Base-by-base conservation (phyloP, 2,888 invertebrate genomes). In the Endotricha flammealis region DNA sequence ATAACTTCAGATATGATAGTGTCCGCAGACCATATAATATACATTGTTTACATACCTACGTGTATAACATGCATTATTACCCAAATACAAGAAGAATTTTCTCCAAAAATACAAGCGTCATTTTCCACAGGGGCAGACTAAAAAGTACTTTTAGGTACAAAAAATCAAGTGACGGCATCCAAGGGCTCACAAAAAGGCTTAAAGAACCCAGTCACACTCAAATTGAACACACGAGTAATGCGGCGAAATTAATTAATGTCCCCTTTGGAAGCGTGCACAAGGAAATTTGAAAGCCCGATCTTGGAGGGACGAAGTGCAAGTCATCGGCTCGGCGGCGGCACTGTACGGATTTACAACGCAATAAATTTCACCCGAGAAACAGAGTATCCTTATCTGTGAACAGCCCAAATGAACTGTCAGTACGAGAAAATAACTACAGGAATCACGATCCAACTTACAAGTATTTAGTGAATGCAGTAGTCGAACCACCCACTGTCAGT, bases 201-300 rank as follows among this genome's bases (percentile, higher is more conserved):
- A 57, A 54, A 60, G 54, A 61, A 64, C 22, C 20, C 56, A 65
- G 64, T 64, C 64, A 67, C 60, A 72, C 64, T 64, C 51, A 64
- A 69, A 75, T 64, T 64, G 68, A 72, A 67, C 66, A 64, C 65
- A 68, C 64, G 58, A 65, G 62, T 63, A 64, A 63, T 60, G 66
- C 61, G 67, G 66, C 56, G 59, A 77, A 82, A 83, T 81, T 83
- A 83, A 83, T 85, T 80, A 83, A 75, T 73, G 74, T 71, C 65
- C 76, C 67, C 66, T 60, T 68, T 62, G 57, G 58, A 63, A 60
- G 58, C 50, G 50, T 51, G 60, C 44, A 53, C 53, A 43, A 61
- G 63, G 67, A 62, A 75, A 74, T 76, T 76, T 71, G 75, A 78
- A 75, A 66, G 64, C 63, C 49, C 60, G 62, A 58, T 62, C 59